A percentile compares a stretch with the other conserved stretches of the same genome.
Evolutionary conservation across 1,140 invertebrate genomes (phyloP).

Genomic region (Drosophila repleta): DNA sequence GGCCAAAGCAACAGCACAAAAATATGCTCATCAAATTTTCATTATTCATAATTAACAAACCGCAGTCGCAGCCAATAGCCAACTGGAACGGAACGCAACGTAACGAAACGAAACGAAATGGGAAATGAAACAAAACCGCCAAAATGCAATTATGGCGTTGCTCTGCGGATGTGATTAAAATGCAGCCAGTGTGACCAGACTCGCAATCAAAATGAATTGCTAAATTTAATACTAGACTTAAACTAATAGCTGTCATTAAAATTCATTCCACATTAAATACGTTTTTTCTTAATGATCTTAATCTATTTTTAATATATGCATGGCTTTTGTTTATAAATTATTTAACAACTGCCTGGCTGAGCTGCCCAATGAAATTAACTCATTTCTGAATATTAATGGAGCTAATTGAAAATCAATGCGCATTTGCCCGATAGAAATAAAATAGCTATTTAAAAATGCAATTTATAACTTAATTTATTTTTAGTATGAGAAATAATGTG

Average conservation of each 20-base stretch:
- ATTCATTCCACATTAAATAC: not conserved
- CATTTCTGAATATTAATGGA: no score
- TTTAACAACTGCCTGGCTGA: no score
- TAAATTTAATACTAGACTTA: constrained; percentile 2
- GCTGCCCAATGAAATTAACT: no score
- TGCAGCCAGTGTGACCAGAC: constrained; percentile 43
- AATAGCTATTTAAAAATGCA: not conserved
- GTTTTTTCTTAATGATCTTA: not conserved
- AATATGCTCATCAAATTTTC: constrained; percentile 58
- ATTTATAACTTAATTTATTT: not conserved
- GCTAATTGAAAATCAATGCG: not conserved
- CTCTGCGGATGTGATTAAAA: constrained; percentile 38
- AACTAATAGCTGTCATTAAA: not conserved
- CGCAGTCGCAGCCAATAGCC: constrained; percentile 40
- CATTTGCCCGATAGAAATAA: no score
- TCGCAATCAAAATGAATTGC: constrained; percentile 1
- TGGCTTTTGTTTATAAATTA: no score
- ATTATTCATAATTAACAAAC: constrained; percentile 69
- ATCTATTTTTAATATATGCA: not conserved
- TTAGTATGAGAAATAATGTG: no score
- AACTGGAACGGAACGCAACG: constrained; percentile 6
- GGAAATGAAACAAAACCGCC: constrained; percentile 27
- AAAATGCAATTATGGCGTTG: constrained; percentile 46
- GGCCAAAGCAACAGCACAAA: constrained; percentile 25
- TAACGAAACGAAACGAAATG: constrained; percentile 14